Evolutionary conservation across 37 sponge, comb jelly and placozoan species (phyloP).

Genomic region (Tethya wilhelma): DNA sequence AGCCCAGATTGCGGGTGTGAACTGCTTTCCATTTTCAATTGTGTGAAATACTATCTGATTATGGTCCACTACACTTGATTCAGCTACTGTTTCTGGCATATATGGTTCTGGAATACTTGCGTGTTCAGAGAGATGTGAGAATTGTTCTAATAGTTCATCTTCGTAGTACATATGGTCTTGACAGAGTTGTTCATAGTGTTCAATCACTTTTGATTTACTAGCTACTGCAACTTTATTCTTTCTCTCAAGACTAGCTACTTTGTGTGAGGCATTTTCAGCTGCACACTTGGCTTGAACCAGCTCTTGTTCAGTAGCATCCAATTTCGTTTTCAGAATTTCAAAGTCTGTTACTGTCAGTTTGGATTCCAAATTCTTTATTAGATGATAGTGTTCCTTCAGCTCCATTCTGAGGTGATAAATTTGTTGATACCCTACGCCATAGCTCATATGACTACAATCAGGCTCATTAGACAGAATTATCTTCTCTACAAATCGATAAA

Average conservation of each 20-base stretch:
- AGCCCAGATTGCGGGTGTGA: too few species aligned
- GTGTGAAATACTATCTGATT: too few species aligned
- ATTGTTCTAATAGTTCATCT: slow-evolving; percentile 14
- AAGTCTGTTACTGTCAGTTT: slow-evolving; percentile 30
- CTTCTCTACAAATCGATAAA: slow-evolving; percentile 35
- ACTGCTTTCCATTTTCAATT: too few species aligned
- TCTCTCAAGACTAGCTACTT: slow-evolving; percentile 10
- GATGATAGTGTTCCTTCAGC: slow-evolving; percentile 8
- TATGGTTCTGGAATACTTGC: too few species aligned
- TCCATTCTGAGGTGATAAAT: slow-evolving; percentile 20
- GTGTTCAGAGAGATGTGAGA: too few species aligned
- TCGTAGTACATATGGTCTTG: slow-evolving; percentile 27
- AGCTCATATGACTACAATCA: slow-evolving; percentile 3
- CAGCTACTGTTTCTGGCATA: too few species aligned
- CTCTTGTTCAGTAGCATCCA: slow-evolving; percentile 3
- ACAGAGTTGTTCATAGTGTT: slow-evolving; percentile 21
- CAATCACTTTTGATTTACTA: slow-evolving; percentile 15
- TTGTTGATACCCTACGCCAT: slow-evolving; percentile 20
- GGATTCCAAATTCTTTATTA: slow-evolving; percentile 16
- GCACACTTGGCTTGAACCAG: slow-evolving; percentile 14
- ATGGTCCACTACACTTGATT: too few species aligned
- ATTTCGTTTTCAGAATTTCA: slow-evolving; percentile 10
- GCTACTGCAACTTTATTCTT: slow-evolving; percentile 19
- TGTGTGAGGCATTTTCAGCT: slow-evolving; percentile 14
- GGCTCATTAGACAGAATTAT: slow-evolving; percentile 6